phyloP scores from a whole-genome alignment of 2,888 invertebrate genomes.

The Melinaea menophilus region DNA sequence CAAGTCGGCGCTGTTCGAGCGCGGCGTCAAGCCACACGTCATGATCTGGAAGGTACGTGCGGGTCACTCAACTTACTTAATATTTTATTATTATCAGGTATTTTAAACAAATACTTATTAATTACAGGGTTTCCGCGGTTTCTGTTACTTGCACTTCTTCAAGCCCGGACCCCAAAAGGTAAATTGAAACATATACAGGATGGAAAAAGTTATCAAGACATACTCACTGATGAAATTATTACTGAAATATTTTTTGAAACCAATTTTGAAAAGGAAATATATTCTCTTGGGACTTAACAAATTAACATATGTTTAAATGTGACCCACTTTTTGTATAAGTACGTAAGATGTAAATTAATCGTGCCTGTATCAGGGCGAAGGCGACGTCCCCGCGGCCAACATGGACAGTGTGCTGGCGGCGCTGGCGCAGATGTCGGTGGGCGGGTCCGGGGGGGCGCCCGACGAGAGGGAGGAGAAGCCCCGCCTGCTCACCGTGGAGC shows the following conservation, averaged over 20 bases:
- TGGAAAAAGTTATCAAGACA: no score
- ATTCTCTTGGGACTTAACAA: no score
- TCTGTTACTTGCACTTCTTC: conserved; percentile 86
- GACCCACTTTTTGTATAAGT: no score
- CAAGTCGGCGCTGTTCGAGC: conserved; percentile 84
- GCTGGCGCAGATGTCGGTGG: conserved; percentile 59
- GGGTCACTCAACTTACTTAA: background rate
- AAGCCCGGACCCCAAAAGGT: conserved; percentile 79
- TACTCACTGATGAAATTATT: no score
- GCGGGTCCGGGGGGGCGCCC: conserved; percentile 48
- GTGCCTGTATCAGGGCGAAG: conserved; percentile 55
- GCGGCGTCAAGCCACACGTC: conserved; percentile 85
- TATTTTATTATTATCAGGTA: conserved; percentile 3
- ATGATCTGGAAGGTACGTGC: conserved; percentile 83
- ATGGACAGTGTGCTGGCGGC: conserved; percentile 61
- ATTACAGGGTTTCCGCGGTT: conserved; percentile 79
- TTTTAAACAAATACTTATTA: conserved; percentile 16
- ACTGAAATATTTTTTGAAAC: no score
- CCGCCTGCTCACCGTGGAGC: conserved; percentile 49
- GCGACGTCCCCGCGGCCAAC: conserved; percentile 48
- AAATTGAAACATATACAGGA: conserved; percentile 9
- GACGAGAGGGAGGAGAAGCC: conserved; percentile 45
- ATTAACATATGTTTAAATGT: no score
- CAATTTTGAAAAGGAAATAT: no score
- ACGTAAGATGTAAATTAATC: no score